Conservation (phyloP, 2,888 invertebrate species). For the Catocala sponsa region DNA sequence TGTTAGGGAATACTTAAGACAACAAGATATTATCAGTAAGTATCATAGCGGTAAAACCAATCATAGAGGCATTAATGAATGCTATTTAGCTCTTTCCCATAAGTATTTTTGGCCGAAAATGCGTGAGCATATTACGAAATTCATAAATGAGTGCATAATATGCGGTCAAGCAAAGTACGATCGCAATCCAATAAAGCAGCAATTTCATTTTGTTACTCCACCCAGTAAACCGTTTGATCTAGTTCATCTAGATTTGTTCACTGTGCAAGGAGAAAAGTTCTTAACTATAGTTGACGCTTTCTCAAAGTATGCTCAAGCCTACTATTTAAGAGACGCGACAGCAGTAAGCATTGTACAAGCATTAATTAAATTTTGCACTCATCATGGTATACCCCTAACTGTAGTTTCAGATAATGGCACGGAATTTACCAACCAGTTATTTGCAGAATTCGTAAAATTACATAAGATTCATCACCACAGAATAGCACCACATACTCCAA, state of each 20-base stretch:
- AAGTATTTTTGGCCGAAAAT: slow-evolving; percentile 13
- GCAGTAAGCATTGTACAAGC: slow-evolving; percentile 37
- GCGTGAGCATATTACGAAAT: slow-evolving; percentile 11
- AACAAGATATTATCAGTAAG: slow-evolving; percentile 8
- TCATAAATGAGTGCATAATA: slow-evolving; percentile 10
- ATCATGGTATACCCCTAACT: slow-evolving; percentile 29
- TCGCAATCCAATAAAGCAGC: slow-evolving; percentile 4
- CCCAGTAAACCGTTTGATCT: slow-evolving; percentile 7
- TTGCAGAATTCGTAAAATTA: slow-evolving; percentile 28
- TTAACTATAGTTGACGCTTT: slow-evolving; percentile 35
- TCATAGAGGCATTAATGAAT: slow-evolving; percentile 16
- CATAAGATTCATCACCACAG: slow-evolving; percentile 38
- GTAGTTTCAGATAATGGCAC: slow-evolving; percentile 38
- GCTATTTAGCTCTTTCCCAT: slow-evolving; percentile 13
- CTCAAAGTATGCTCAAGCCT: slow-evolving; percentile 35
- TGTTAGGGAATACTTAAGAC: slow-evolving; percentile 8
- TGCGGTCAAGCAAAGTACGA: slow-evolving; percentile 8
- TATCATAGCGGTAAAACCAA: slow-evolving; percentile 16
- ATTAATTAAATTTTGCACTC: slow-evolving; percentile 31
- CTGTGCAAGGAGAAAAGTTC: slow-evolving; percentile 38
- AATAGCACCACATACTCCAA: slow-evolving; percentile 27
- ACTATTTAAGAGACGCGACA: slow-evolving; percentile 28
- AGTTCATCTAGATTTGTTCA: slow-evolving; percentile 40
- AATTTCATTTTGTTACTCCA: slow-evolving; percentile 7
- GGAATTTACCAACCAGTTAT: slow-evolving; percentile 24